Conservation (phyloP, 2,113 vertebrate genomes). For the Sinocyclocheilus rhinocerous region DNA sequence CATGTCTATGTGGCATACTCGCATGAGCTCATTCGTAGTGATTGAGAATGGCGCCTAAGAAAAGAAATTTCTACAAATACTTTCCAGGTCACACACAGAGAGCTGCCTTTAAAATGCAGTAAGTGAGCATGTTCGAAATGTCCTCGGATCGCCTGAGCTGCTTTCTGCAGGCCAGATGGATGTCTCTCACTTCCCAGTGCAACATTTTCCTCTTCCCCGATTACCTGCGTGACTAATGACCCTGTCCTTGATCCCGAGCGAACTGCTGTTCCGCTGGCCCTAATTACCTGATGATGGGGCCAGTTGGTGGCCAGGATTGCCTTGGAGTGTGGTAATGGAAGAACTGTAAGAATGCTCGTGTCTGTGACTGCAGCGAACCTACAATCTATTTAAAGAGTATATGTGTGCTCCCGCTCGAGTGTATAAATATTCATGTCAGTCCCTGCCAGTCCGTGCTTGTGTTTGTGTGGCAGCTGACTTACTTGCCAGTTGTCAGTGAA, state of each 20-base stretch:
- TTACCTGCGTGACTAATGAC: slow-evolving; percentile 57
- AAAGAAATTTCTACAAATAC: slow-evolving; percentile 72
- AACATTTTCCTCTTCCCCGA: slow-evolving; percentile 56
- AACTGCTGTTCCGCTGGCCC: slow-evolving; percentile 46
- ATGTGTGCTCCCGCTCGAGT: slow-evolving; percentile 36
- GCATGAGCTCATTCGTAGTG: background rate
- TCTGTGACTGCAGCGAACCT: slow-evolving; percentile 58
- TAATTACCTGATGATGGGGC: slow-evolving; percentile 63
- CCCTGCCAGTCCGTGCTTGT: slow-evolving; percentile 25
- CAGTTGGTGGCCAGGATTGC: slow-evolving; percentile 57
- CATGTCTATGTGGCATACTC: slow-evolving; percentile 32
- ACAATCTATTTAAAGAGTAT: slow-evolving; percentile 66
- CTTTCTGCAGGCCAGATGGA: slow-evolving; percentile 44
- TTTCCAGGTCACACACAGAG: slow-evolving; percentile 69
- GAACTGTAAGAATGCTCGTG: slow-evolving; percentile 45
- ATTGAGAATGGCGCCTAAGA: slow-evolving; percentile 57
- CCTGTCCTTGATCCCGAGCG: slow-evolving; percentile 52
- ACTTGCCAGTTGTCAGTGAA: slow-evolving; percentile 99
- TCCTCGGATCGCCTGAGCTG: slow-evolving; percentile 39
- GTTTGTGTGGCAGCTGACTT: slow-evolving; percentile 64
- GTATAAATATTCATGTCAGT: slow-evolving; percentile 35
- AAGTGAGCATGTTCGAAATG: slow-evolving; percentile 56
- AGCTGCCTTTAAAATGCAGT: slow-evolving; percentile 49
- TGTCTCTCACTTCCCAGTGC: slow-evolving; percentile 54
- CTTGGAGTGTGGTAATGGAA: slow-evolving; percentile 62